phyloP scores from a whole-genome alignment of 2,113 vertebrate species.

The Embiotoca jacksoni region DNA sequence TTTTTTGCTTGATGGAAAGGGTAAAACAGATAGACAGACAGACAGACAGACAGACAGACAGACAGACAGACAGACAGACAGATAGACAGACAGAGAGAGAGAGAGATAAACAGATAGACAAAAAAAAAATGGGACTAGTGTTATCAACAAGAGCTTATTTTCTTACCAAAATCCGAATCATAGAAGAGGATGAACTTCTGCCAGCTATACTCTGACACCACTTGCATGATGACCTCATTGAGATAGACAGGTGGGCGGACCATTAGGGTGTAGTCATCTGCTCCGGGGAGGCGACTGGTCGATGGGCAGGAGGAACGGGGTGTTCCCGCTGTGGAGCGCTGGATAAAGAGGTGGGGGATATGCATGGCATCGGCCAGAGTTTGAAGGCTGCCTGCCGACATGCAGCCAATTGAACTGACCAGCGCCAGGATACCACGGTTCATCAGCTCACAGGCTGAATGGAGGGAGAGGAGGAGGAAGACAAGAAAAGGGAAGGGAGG shows the following conservation, averaged over 20 bases:
- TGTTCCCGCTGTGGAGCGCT: slow-evolving; percentile 90
- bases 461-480: slow-evolving; percentile 29
- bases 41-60: too few relatives aligned
- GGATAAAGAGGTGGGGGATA: slow-evolving; percentile 98
- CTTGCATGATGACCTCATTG: slow-evolving; percentile 96
- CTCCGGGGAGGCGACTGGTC: slow-evolving; percentile 86
- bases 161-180: slow-evolving; percentile 94
- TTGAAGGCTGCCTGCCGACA: slow-evolving; percentile 94
- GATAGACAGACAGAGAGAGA: neutral
- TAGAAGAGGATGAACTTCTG: slow-evolving; percentile 99
- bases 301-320: slow-evolving; percentile 92
- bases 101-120: neutral
- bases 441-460: slow-evolving; percentile 97
- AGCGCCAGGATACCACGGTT: slow-evolving; percentile 98
- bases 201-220: slow-evolving; percentile 97
- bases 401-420: slow-evolving; percentile 98
- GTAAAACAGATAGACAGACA: too few relatives aligned
- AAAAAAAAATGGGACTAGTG: too few relatives aligned
- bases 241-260: slow-evolving; percentile 97
- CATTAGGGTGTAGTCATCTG: slow-evolving; percentile 96
- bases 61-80: too few relatives aligned
- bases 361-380: slow-evolving; percentile 97
- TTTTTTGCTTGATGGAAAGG: neutral
- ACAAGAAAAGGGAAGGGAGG: neutral
- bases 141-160: too few relatives aligned